Base-by-base conservation (phyloP, 2,888 invertebrate genomes). In the Aradus depressus region DNA sequence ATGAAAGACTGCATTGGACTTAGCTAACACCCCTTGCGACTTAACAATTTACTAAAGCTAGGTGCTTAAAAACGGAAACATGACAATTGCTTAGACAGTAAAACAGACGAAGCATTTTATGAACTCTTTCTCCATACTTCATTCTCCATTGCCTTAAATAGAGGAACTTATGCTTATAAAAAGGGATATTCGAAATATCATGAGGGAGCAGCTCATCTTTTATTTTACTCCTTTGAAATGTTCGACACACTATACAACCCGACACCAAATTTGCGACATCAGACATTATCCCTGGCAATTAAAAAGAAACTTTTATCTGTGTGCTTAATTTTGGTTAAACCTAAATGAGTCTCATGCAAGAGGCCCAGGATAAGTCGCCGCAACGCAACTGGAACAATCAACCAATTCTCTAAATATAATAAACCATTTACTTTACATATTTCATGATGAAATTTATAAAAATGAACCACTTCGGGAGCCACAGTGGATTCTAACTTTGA, bases 331-430 rank as follows among this genome's bases (percentile, higher is more conserved):
- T 53, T 53, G 10, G 23, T 42, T 26, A 51, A 41, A 31, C 38
- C 35, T 14, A 44, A 41, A 42, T 53, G 53, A 14, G 50, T 42
- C 44, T 53, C 50, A 44, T 51, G 43, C 39, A 50, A 28, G 21
- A 50, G 25, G n/a, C 26, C 37, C 18, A 50, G 37, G 34, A 50
- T 53, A 44, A 34, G 31, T 23, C 22, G 14, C n/a, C 47, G 23
- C 41, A 25, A 35, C 2, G 38, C 16, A 10, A 23, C 31, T n/a
- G 52, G 52, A 14, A 52, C 28, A 21, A 52, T 38, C n/a, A 52
- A 16, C 25, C 52, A 28, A n/a, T 52, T 39, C 2, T 52, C 41
- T 31, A 52, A 42, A 52, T 50, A 52, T n/a, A 52, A 18, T 22
- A 52, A 48, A 28, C 42, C 48, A 28, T 52, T 31, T 10, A 42